Evolutionary conservation across 2,797 vertebrate genomes (phyloP), one percentile per base, ranked within the genome.

Genomic region (Hippopotamyrus pictus): DNA sequence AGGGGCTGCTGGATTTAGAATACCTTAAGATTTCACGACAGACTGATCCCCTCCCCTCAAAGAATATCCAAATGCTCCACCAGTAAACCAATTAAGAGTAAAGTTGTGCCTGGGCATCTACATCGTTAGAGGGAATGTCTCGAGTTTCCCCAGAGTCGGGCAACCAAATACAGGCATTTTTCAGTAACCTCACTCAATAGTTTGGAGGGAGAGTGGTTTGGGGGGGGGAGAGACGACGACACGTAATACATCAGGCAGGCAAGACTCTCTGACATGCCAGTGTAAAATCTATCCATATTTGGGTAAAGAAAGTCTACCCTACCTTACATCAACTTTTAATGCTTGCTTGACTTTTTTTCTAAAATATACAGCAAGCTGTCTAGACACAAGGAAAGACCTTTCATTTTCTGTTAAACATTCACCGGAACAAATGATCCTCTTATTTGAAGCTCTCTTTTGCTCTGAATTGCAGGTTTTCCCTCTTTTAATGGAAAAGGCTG

Each of bases 261-360:
- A 89, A 48, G 9, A n/a, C 37, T 29, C 53, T 37, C 84, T 53
- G 84, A 89, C 25, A 79, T 33, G 37, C 29, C 33, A 14, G 33
- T n/a, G 69, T 59, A 87, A 79, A 44, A 89, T 57, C 44, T 57
- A n/a, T 46, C 85, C 89, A 88, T 89, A 88, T 89, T 87, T 89
- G 85, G 86, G 37, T 48, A 88, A 73, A 73, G 22, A 48, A 48
- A 25, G 2, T 7, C 51, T 88, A 8, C 44, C 57, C 79, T 48
- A 54, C 53, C 51, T 51, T 25, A 73, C 19, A 57, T 88, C 44
- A 22, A 25, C 22, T 62, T 84, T 88, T 50, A 29, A 37, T 83
- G 37, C 69, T 84, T 44, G 41, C 50, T 83, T 84, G 41, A 88
- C 76, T 88, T 12, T 89, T 73, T 44, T 83, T 82, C 11, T 8